Base-by-base conservation (phyloP, 35 echinoderm and acorn worm species). In the Stichopus chloronotus region DNA sequence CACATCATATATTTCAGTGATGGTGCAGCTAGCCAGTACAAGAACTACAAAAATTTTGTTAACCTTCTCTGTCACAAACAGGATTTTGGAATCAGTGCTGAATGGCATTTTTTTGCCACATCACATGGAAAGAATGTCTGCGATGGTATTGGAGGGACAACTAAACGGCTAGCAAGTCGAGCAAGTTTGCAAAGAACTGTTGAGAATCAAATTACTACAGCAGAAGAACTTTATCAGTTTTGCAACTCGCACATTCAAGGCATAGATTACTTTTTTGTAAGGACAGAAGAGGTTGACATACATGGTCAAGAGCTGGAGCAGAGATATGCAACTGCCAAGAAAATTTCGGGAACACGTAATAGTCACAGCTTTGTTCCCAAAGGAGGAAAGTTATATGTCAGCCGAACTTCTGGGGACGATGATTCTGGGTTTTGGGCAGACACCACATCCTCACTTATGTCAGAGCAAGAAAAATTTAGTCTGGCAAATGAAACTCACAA, bases 101-200 rank as follows among this genome's bases (percentile, higher is more conserved):
- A 87, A 59, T 87, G 84, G 84, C 84, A 87, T 17, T 84, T 87
- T 19, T 87, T 87, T 87, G 84, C 84, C 55, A 87, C 84, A 16
- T 59, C 14, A 9, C 84, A 87, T 59, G 57, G 84, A 5, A 87
- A 87, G 56, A 87, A 59, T 43, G 55, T 25, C 9, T 87, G 84
- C 58, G 84, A 59, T 59, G 84, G 84, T 21, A 24, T 87, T 19
- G 84, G 55, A 87, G 56, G 84, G 55, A 84, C 81, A 55, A 84
- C 81, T 9, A 84, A 84, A 84, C 20, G 81, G 14, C 56, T 87
- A 21, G 56, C 60, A 58, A 59, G 55, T 59, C 14, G 56, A 17
- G 84, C 84, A 21, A 87, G 84, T 25, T 59, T 87, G 14, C 84
- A 87, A 59, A 59, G 55, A 56, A 87, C 84, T 17, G n/a, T n/a